Evolutionary conservation across 2,113 vertebrate species (phyloP).

Genomic region (Calidris pugnax): DNA sequence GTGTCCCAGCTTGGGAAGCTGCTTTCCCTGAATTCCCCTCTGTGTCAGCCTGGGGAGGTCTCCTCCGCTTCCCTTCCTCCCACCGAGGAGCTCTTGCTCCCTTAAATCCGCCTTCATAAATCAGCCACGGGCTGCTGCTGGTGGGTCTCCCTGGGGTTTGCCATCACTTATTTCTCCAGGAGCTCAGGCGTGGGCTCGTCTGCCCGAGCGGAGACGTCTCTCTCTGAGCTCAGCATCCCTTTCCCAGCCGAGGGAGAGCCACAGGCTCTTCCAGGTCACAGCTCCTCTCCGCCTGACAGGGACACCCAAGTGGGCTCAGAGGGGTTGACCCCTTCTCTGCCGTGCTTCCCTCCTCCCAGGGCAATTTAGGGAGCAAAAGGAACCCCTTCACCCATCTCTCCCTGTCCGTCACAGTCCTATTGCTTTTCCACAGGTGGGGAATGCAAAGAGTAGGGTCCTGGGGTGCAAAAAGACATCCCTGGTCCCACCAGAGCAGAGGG

Average conservation of each 20-base stretch:
- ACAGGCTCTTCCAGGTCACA: not conserved
- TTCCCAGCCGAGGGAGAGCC: not conserved
- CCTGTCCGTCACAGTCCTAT: too few species aligned
- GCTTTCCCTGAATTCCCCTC: not conserved
- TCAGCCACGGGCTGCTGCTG: not conserved
- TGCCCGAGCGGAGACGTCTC: fast-evolving
- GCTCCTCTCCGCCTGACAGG: fast-evolving
- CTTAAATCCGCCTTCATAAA: not conserved
- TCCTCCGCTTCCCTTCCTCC: not conserved
- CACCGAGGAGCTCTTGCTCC: not conserved
- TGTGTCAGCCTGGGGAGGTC: not conserved
- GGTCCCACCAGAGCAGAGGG: not conserved
- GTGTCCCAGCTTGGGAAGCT: not conserved
- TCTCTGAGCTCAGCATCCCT: not conserved
- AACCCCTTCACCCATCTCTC: not conserved
- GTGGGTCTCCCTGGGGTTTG: not conserved
- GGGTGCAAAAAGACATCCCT: fast-evolving
- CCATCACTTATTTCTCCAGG: not conserved
- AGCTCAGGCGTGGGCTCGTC: not conserved
- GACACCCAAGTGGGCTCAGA: not conserved
- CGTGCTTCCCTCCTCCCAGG: not conserved
- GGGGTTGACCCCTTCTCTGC: not conserved
- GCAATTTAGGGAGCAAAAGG: not conserved
- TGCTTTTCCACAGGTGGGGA: fast-evolving
- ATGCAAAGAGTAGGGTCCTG: not conserved